Conservation (phyloP, 2,797 vertebrate genomes). For the Takifugu ocellatus region DNA sequence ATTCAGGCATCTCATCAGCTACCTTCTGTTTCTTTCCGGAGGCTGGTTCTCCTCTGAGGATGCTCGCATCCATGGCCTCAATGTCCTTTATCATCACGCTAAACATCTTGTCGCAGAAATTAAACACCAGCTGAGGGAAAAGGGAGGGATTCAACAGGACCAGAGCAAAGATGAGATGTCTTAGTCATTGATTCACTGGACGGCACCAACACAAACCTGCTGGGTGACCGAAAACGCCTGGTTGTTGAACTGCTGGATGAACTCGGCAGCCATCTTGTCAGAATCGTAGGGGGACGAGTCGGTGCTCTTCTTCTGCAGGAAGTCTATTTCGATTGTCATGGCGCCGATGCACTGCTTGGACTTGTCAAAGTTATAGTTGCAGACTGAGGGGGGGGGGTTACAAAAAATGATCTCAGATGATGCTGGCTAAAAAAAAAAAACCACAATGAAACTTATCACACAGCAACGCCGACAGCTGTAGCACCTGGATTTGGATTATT, state of each 20-base stretch:
- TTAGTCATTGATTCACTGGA: neutral
- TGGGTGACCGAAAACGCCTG: conserved; percentile 90
- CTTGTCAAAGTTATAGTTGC: conserved; percentile 91
- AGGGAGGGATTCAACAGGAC: neutral
- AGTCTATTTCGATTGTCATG: conserved; percentile 96
- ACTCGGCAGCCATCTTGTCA: conserved; percentile 95
- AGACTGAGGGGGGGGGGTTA: conserved; percentile 70
- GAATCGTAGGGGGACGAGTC: conserved; percentile 95
- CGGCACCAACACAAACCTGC: conserved; percentile 78
- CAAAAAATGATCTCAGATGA: neutral
- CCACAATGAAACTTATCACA: neutral
- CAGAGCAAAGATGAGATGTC: neutral
- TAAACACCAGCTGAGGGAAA: conserved; percentile 86
- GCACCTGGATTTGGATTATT: no score
- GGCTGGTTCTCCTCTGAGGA: conserved; percentile 86
- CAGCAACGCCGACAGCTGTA: neutral
- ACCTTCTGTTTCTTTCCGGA: conserved; percentile 92
- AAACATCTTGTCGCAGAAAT: conserved; percentile 94
- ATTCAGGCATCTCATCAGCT: neutral
- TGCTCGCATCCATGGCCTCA: conserved; percentile 96
- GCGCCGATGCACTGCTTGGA: conserved; percentile 91
- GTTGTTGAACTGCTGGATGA: conserved; percentile 96
- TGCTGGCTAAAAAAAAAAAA: neutral
- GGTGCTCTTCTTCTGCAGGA: conserved; percentile 94
- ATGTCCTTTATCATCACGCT: conserved; percentile 90